Percentiles rank a stretch among this genome's conserved stretches.
Conservation (phyloP, 2,888 invertebrate genomes). For the Melinaea marsaeus region DNA sequence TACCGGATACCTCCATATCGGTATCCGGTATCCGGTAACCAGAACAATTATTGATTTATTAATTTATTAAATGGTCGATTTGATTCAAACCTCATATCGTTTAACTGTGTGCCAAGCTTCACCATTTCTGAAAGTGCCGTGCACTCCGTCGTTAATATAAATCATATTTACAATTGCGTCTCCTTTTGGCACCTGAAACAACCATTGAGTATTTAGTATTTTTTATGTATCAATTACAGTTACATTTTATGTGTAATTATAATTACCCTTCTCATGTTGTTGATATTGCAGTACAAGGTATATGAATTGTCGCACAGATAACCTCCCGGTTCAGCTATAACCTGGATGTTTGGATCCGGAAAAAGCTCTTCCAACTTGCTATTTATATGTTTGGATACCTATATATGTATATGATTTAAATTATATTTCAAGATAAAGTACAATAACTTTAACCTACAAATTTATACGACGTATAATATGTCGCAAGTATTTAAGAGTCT, state of each 20-base stretch:
- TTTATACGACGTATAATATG: too few relatives aligned
- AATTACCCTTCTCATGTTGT: constrained; percentile 39
- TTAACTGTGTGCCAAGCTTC: constrained; percentile 44
- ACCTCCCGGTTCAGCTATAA: constrained; percentile 46
- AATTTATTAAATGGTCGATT: not conserved
- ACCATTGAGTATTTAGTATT: not conserved
- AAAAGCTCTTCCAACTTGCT: constrained; percentile 41
- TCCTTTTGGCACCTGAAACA: constrained; percentile 39
- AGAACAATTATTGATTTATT: constrained; percentile 7
- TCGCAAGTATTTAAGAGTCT: too few relatives aligned
- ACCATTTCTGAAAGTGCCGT: constrained; percentile 39
- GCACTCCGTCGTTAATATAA: constrained; percentile 45
- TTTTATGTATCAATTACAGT: not conserved
- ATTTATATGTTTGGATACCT: constrained; percentile 43
- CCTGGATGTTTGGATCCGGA: constrained; percentile 42
- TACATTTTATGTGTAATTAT: not conserved
- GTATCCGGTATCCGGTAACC: not conserved
- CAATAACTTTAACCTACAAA: too few relatives aligned
- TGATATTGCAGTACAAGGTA: constrained; percentile 43
- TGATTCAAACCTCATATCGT: constrained; percentile 40
- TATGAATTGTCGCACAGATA: constrained; percentile 43
- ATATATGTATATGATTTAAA: constrained; percentile 7
- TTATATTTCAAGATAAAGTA: not conserved
- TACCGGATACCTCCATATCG: too few relatives aligned
- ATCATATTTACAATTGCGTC: constrained; percentile 42